Evolutionary conservation across 2,113 vertebrate genomes (phyloP).

Genomic region (Nannospalax galili): DNA sequence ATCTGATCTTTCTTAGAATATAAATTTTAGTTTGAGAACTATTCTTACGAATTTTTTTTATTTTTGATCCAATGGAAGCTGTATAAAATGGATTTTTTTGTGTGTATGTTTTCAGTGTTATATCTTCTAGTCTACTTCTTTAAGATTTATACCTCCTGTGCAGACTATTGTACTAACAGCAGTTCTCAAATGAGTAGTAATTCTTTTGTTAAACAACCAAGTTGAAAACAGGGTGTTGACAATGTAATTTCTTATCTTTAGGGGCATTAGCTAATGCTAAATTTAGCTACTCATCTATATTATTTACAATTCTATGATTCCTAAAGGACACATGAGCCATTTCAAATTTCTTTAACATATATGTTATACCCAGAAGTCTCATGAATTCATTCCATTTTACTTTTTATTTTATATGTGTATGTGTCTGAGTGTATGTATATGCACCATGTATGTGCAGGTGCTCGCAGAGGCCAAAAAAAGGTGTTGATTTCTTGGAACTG

Average conservation of each 20-base stretch:
- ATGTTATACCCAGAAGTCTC: conserved; percentile 15
- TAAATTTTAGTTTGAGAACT: conserved; percentile 58
- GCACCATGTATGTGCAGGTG: background rate
- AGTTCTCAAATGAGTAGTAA: conserved; percentile 20
- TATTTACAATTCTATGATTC: background rate
- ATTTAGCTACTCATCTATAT: conserved; percentile 4
- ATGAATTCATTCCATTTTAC: background rate
- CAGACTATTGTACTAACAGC: conserved; percentile 32
- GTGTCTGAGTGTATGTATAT: background rate
- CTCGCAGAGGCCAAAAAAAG: background rate
- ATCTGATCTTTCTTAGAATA: conserved; percentile 35
- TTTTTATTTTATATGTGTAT: background rate
- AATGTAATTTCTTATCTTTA: conserved; percentile 6
- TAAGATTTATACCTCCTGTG: conserved; percentile 35
- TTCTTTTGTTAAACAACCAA: conserved; percentile 36
- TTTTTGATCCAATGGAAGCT: background rate
- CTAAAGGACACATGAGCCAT: background rate
- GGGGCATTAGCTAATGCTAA: conserved; percentile 17
- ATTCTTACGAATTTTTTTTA: background rate
- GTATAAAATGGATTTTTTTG: conserved; percentile 53
- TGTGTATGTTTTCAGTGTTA: background rate
- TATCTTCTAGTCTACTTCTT: background rate
- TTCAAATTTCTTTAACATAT: background rate
- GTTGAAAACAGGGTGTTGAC: conserved; percentile 38
- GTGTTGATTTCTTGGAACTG: background rate